These are phyloP conservation scores for Mongoloraphidia duomilia DNA, from an alignment of 2,888 invertebrate genomes.

Conservation along the genomic window DNA sequence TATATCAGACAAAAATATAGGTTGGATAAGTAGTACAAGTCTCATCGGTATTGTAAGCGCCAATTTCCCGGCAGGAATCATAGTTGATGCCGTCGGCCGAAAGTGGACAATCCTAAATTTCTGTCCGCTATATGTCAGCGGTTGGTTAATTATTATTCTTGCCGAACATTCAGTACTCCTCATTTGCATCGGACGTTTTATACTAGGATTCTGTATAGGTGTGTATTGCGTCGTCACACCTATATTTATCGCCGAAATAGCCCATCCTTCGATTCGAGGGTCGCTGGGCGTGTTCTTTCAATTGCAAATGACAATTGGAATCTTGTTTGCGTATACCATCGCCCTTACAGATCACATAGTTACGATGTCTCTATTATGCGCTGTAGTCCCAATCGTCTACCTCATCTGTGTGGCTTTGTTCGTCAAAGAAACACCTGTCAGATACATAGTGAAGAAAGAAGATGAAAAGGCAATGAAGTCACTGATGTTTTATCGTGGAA, in stretches of 20 bases:
- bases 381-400: no score
- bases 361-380: no score
- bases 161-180: no score
- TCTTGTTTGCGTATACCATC: conserved; percentile 53
- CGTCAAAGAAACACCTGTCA: conserved; percentile 60
- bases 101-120: no score
- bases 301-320: conserved; percentile 61
- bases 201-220: conserved; percentile 39
- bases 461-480: conserved; percentile 40
- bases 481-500: conserved; percentile 55
- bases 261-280: conserved; percentile 64
- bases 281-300: conserved; percentile 71
- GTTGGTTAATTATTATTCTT: no score
- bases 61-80: no score
- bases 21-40: no score
- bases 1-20: no score
- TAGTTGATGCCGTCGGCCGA: no score
- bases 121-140: no score
- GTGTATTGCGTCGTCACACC: conserved; percentile 65
- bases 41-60: no score
- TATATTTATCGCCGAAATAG: conserved; percentile 72
- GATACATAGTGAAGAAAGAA: conserved; percentile 40
- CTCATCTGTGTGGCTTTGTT: conserved; percentile 31
- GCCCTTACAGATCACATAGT: conserved; percentile 28
- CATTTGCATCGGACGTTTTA: conserved; percentile 16